A percentile compares a stretch with the other conserved stretches of the same genome.
These are phyloP conservation scores for Montipora capitata DNA, from an alignment of 92 coral and sea anemone species.

Conservation along the genomic window DNA sequence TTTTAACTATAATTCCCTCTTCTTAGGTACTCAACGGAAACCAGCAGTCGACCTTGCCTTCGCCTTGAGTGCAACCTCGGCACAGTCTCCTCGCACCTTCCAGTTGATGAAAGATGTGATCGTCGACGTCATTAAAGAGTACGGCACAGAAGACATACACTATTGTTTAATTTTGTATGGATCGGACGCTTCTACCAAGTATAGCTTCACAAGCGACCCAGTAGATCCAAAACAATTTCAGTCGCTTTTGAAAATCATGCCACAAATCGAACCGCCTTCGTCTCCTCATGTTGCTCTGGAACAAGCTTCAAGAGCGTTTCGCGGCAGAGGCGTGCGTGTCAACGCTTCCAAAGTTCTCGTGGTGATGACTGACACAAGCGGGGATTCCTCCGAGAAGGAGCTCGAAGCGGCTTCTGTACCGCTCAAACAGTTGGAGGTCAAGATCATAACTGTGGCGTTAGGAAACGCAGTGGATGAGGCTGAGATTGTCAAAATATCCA, in stretches of 20 bases:
- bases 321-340: conserved; percentile 75
- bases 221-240: conserved; percentile 38
- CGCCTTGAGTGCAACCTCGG: conserved; percentile 86
- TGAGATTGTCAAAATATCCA: conserved; percentile 56
- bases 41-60: conserved; percentile 74
- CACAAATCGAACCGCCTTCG: conserved; percentile 54
- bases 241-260: conserved; percentile 57
- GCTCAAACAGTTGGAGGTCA: conserved; percentile 49
- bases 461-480: conserved; percentile 65
- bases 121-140: conserved; percentile 62
- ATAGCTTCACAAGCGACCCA: conserved; percentile 59
- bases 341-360: conserved; percentile 83
- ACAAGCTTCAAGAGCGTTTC: conserved; percentile 69
- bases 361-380: conserved; percentile 82
- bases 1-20: too few species aligned
- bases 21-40: conserved; percentile 21
- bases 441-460: conserved; percentile 73
- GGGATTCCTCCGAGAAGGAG: conserved; percentile 30
- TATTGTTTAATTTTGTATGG: conserved; percentile 76
- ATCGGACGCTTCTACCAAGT: conserved; percentile 62
- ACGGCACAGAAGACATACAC: conserved; percentile 75
- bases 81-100: conserved; percentile 47
- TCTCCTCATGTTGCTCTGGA: conserved; percentile 78
- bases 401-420: conserved; percentile 32
- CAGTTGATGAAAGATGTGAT: conserved; percentile 83